Conservation (phyloP, 2,797 vertebrate species). For the Heterohyrax brucei region DNA sequence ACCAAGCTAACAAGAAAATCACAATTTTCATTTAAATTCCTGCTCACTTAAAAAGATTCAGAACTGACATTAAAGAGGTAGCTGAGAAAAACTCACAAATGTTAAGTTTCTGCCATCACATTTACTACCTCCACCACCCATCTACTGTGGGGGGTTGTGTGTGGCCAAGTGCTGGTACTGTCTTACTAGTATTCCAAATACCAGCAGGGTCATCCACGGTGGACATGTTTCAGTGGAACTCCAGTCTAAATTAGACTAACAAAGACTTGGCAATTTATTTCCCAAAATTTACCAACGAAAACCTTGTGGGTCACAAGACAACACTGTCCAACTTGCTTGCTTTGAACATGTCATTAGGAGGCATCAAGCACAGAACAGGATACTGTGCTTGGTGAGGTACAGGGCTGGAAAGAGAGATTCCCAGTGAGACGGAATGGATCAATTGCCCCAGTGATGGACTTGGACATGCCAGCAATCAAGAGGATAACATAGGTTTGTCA, state of each 20-base stretch:
- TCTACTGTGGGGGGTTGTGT: not conserved
- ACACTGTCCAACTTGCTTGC: too few relatives aligned
- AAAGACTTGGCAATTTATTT: too few relatives aligned
- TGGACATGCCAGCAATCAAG: not conserved
- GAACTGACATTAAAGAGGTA: conserved; percentile 41
- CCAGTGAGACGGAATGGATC: not conserved
- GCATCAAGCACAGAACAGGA: too few relatives aligned
- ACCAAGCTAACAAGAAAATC: conserved; percentile 47
- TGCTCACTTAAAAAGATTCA: conserved; percentile 48
- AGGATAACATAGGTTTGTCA: not conserved
- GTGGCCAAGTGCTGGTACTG: not conserved
- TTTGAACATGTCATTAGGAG: too few relatives aligned
- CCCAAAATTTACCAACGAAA: too few relatives aligned
- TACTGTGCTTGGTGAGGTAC: too few relatives aligned
- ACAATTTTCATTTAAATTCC: conserved; percentile 56
- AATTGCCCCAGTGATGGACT: not conserved
- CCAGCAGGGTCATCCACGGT: too few relatives aligned
- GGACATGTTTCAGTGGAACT: too few relatives aligned
- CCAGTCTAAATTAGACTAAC: too few relatives aligned
- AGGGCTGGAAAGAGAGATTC: not conserved
- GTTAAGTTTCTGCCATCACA: not conserved
- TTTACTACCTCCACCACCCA: too few relatives aligned
- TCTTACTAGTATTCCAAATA: not conserved
- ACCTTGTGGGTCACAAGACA: too few relatives aligned
- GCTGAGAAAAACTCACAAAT: conserved; percentile 43